A percentile compares a stretch with the other conserved stretches of the same genome.
These are phyloP conservation scores for Pangasius mekongensis DNA, from an alignment of 2,797 vertebrate species.

Conservation along the genomic window DNA sequence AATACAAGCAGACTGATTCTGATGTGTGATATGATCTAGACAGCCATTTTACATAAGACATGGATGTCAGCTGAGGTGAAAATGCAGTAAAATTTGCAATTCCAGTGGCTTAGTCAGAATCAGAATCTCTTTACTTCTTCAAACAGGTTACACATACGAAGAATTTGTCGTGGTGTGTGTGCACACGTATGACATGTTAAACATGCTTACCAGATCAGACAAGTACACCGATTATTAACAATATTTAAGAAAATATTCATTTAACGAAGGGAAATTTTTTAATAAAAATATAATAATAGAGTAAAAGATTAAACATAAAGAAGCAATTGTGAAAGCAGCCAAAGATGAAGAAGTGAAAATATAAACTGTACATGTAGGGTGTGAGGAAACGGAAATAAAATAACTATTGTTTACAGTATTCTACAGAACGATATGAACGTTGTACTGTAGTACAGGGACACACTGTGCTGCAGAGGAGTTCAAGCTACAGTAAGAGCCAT, in stretches of 20 bases:
- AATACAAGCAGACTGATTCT: not conserved
- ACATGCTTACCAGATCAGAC: not conserved
- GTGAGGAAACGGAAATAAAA: not conserved
- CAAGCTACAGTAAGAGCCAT: no score
- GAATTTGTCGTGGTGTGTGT: not conserved
- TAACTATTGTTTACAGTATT: not conserved
- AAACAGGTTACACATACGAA: not conserved
- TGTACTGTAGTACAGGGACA: no score
- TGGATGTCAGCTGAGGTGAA: not conserved
- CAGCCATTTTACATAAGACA: not conserved
- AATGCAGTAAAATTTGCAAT: not conserved
- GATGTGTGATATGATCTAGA: not conserved
- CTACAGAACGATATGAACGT: not conserved
- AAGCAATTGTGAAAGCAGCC: not conserved
- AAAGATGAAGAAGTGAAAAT: no score
- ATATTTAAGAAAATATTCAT: not conserved
- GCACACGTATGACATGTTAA: not conserved
- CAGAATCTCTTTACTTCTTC: not conserved
- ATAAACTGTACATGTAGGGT: no score
- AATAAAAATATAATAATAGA: not conserved
- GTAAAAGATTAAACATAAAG: not conserved
- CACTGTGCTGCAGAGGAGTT: no score
- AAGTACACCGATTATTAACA: not conserved
- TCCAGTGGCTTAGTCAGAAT: not conserved
- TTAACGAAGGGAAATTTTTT: not conserved